phyloP scores from a whole-genome alignment of 2,797 vertebrate species.

The Trichosurus vulpecula region DNA sequence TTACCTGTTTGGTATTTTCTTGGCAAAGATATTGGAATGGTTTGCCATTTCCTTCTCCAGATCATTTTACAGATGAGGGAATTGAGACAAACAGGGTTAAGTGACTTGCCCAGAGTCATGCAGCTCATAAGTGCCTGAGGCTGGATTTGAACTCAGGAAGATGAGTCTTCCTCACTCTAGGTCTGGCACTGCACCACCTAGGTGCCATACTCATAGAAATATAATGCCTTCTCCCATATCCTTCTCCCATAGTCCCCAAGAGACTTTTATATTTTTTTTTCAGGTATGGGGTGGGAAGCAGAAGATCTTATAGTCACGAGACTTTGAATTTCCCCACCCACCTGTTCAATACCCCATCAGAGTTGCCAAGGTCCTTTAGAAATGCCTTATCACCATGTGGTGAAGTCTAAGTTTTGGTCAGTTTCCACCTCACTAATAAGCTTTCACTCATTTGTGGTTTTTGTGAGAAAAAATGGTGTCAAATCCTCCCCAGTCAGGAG shows the following conservation, averaged over 20 bases:
- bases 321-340: not conserved
- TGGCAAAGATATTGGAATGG: not conserved
- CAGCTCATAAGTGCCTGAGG: not conserved
- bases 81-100: not conserved
- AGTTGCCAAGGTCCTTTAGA: not conserved
- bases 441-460: not conserved
- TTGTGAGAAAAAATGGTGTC: not conserved
- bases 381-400: not conserved
- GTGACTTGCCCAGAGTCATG: not conserved
- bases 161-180: not conserved
- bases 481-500: not conserved
- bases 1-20: not conserved
- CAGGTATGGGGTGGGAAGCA: not conserved
- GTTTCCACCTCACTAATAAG: not conserved
- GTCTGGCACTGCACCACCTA: not conserved
- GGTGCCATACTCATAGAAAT: not conserved
- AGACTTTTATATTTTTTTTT: not conserved
- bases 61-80: not conserved
- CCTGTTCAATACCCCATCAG: not conserved
- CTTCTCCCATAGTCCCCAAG: not conserved
- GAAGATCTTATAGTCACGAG: not conserved
- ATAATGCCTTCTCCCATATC: not conserved
- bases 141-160: not conserved
- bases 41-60: not conserved
- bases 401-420: not conserved